Conservation (phyloP, 1,140 invertebrate genomes). For the Chionoecetes opilio region DNA sequence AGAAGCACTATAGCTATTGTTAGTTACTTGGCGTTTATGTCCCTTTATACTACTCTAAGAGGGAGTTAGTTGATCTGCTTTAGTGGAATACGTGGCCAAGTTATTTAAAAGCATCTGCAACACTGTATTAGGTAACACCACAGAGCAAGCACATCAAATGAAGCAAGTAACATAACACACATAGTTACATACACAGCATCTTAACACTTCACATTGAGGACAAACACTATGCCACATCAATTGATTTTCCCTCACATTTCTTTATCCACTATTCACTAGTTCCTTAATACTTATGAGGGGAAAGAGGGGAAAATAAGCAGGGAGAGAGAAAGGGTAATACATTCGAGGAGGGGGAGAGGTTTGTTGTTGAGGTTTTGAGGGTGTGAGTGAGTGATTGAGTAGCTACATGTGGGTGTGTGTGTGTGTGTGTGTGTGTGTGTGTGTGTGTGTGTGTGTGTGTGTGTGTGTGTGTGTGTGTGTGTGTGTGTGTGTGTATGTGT, state of each 20-base stretch:
- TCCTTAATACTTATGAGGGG: neutral
- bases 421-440: neutral
- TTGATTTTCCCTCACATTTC: neutral
- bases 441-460: slow-evolving; percentile 11
- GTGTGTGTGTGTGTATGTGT: too few relatives aligned
- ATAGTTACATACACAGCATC: neutral
- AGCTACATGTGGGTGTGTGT: too few relatives aligned
- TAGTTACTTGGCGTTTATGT: too few relatives aligned
- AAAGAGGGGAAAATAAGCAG: neutral
- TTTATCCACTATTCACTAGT: neutral
- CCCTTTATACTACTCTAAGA: too few relatives aligned
- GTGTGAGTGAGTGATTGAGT: neutral
- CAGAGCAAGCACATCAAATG: neutral
- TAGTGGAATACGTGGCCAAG: neutral
- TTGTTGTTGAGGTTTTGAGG: neutral
- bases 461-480: neutral
- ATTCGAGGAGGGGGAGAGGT: neutral
- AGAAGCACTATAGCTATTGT: too few relatives aligned
- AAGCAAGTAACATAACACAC: neutral
- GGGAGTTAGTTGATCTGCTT: too few relatives aligned
- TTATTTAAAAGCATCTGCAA: neutral
- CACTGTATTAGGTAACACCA: neutral
- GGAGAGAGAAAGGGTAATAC: neutral
- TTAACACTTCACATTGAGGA: neutral
- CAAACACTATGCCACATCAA: neutral